phyloP scores from a whole-genome alignment of 2,888 invertebrate genomes.

The Gastracanthus pulcherrimus region DNA sequence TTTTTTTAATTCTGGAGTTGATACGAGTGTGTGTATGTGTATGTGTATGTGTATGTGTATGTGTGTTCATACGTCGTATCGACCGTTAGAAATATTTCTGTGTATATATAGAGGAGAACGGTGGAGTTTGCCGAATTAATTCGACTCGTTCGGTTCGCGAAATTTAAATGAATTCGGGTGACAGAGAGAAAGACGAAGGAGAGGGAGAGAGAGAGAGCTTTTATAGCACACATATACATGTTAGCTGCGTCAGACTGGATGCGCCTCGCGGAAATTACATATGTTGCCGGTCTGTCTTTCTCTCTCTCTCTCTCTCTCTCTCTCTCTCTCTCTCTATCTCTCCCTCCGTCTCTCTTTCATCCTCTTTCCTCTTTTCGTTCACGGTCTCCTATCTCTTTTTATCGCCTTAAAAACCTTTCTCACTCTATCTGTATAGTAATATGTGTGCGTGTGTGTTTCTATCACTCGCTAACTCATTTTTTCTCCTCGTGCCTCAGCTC shows the following conservation, averaged over 20 bases:
- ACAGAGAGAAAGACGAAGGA: slow-evolving; percentile 2
- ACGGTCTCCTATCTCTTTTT: slow-evolving; percentile 21
- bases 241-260: slow-evolving; percentile 14
- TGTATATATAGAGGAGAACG: not conserved
- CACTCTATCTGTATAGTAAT: not conserved
- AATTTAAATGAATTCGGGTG: slow-evolving; percentile 55
- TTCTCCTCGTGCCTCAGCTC: not conserved
- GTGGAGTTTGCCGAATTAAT: not conserved
- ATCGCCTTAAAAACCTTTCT: slow-evolving; percentile 43
- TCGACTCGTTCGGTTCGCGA: slow-evolving; percentile 42
- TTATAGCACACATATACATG: no score
- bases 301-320: no score
- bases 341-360: no score
- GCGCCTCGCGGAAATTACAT: slow-evolving; percentile 39
- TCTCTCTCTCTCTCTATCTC: no score
- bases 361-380: no score
- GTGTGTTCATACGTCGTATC: no score
- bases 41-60: not conserved
- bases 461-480: slow-evolving; percentile 18
- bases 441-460: no score
- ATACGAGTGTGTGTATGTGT: no score
- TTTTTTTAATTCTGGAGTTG: no score
- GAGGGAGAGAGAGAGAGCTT: no score
- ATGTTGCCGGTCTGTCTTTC: slow-evolving; percentile 25
- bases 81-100: no score